Evolutionary conservation across 2,797 vertebrate species (phyloP).

Genomic region (Mormyrus proboscirostris): DNA sequence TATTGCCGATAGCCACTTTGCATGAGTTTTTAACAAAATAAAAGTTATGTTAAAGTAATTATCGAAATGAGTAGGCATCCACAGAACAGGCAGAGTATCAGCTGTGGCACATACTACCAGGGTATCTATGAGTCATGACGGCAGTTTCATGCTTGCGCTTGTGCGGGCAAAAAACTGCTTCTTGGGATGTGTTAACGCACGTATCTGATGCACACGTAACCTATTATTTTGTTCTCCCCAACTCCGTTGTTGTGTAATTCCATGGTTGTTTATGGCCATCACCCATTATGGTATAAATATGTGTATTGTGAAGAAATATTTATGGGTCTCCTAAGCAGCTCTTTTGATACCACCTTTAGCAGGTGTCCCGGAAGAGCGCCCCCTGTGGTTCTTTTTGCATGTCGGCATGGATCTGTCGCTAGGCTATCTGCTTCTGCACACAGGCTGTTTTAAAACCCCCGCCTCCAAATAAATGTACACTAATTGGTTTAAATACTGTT

Average conservation of each 20-base stretch:
- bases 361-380: conserved; percentile 52
- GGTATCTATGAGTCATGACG: not conserved
- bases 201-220: not conserved
- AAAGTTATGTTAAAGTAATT: not conserved
- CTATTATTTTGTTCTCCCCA: not conserved
- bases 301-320: not conserved
- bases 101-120: not conserved
- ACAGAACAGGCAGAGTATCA: not conserved
- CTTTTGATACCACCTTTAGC: not conserved
- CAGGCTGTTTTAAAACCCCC: not conserved
- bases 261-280: not conserved
- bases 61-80: not conserved
- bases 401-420: conserved; percentile 63
- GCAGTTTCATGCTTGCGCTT: not conserved
- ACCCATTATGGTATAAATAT: not conserved
- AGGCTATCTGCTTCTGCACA: conserved; percentile 58
- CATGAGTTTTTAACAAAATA: not conserved
- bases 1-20: not conserved
- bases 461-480: not conserved
- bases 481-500: not conserved
- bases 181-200: not conserved
- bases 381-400: conserved; percentile 64
- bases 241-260: not conserved
- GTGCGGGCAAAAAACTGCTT: not conserved
- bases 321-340: not conserved